Base-by-base conservation (phyloP, 2,888 invertebrate species). In the Labia minor region DNA sequence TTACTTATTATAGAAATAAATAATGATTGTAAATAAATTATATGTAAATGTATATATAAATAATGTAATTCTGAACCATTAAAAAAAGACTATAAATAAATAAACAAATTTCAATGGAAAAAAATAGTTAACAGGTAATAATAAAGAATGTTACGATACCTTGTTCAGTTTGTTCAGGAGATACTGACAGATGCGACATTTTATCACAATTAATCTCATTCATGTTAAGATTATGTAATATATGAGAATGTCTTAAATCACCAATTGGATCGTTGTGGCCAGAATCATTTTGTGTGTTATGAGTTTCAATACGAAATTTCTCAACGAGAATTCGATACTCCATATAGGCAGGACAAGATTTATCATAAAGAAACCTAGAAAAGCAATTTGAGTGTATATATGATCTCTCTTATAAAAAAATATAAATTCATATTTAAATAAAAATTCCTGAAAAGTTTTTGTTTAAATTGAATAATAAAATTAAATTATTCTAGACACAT, bases 281-380 rank as follows among this genome's bases (percentile, higher is more conserved):
- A 26, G 26, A 26, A 6, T 26, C 14, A 49, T 49, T 14, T 10
- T 10, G 14, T 3, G 49, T 8, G 14, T 19, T 62, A 49, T 62
- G 65, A 63, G 77, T 76, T 71, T 82, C 82, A 65, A 76, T 76
- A 63, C 80, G 80, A 72, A 82, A 78, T 72, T 83, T 81, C 69
- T 80, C 78, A 69, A 87, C 82, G 74, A 85, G 80, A 74, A 82
- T 81, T 73, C 84, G 82, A 79, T 86, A 90, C 77, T 85, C 86
- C 75, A 82, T 81, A 79, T 89, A 88, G 72, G 85, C 85, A 73
- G 84, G 82, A 74, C 86, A 86, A 75, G 82, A 83, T 78, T 85
- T 85, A 77, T 88, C 85, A 80, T 84, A 86, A 76, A 90, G 82
- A 83, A 89, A 90, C 86, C 89, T 90, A 82, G 74, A 81, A 78